A percentile compares a stretch with the other conserved stretches of the same genome.
Evolutionary conservation across 2,888 invertebrate species (phyloP).

Genomic region (Cheiracanthium punctorium): DNA sequence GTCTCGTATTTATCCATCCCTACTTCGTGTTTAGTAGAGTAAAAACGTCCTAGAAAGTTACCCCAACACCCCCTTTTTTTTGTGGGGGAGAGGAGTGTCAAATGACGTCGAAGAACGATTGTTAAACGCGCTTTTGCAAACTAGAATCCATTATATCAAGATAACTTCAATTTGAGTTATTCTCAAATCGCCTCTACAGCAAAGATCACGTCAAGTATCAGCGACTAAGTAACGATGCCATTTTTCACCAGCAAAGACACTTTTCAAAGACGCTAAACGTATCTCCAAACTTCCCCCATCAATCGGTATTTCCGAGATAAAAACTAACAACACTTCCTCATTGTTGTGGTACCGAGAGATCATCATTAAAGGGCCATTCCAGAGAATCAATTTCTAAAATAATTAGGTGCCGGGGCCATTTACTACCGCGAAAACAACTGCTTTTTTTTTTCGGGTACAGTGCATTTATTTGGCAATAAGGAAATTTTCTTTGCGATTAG

Average conservation of each 20-base stretch:
- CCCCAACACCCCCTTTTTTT: no score
- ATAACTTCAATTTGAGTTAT: no score
- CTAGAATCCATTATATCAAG: no score
- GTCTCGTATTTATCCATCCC: no score
- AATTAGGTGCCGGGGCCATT: not conserved
- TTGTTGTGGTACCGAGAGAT: not conserved
- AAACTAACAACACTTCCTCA: not conserved
- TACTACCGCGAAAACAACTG: not conserved
- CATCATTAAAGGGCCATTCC: not conserved
- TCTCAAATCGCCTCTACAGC: no score
- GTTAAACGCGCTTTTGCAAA: no score
- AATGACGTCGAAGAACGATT: no score
- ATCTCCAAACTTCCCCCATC: not conserved
- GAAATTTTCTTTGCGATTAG: slow-evolving; percentile 1
- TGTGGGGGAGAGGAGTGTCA: no score
- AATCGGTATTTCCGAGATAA: not conserved
- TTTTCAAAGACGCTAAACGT: not conserved
- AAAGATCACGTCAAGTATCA: no score
- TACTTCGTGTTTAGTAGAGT: no score
- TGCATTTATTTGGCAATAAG: not conserved
- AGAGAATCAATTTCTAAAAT: not conserved
- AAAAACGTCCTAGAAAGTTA: no score
- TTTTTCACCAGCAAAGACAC: not conserved
- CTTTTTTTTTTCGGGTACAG: not conserved
- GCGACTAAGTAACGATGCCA: no score